Percentiles rank a stretch among this genome's conserved stretches.
These are phyloP conservation scores for Enteromius treurensis DNA, from an alignment of 2,797 vertebrate species.

Conservation along the genomic window DNA sequence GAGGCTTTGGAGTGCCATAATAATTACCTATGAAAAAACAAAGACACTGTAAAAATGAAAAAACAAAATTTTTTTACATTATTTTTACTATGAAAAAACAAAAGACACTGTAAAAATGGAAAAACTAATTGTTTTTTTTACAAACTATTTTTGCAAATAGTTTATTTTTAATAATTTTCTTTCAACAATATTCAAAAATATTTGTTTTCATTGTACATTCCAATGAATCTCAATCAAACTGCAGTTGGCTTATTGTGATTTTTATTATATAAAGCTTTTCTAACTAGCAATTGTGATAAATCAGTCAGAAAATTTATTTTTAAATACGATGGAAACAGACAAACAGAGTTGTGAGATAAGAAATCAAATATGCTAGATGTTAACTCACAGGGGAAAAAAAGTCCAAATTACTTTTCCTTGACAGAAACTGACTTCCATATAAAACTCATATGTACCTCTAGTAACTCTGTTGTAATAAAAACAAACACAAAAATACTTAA, in stretches of 20 bases:
- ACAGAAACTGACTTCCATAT: not conserved
- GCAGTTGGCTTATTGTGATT: too few relatives aligned
- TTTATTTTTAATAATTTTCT: too few relatives aligned
- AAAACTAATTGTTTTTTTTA: too few relatives aligned
- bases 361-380: not conserved
- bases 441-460: not conserved
- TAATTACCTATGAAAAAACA: constrained; percentile 85
- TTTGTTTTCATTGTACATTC: too few relatives aligned
- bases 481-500: not conserved
- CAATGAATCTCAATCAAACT: too few relatives aligned
- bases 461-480: not conserved
- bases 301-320: not conserved
- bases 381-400: not conserved
- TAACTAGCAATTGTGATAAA: not conserved
- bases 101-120: too few relatives aligned
- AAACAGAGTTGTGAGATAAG: not conserved
- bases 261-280: too few relatives aligned
- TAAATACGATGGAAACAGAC: not conserved
- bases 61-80: not conserved
- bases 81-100: too few relatives aligned
- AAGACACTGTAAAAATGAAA: not conserved
- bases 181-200: too few relatives aligned
- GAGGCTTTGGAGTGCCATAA: constrained; percentile 96
- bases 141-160: too few relatives aligned
- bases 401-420: not conserved